Evolutionary conservation across 1,140 invertebrate species (phyloP).

Genomic region (Parasteatoda tepidariorum): DNA sequence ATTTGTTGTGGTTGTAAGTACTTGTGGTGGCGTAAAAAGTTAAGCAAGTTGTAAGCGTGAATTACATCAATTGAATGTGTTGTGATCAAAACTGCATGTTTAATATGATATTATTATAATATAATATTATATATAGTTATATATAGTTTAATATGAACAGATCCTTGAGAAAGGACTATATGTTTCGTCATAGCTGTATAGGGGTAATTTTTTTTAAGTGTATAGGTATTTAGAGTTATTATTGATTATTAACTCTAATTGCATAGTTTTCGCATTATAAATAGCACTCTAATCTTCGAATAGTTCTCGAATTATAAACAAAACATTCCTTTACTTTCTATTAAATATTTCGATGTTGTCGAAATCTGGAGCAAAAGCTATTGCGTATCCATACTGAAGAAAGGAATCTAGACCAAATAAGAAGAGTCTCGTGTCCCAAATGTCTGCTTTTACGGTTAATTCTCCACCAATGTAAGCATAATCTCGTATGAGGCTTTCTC

Average conservation of each 20-base stretch:
- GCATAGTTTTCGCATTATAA: not conserved
- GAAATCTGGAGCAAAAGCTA: constrained; percentile 37
- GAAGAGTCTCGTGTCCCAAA: constrained; percentile 18
- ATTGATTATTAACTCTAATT: not conserved
- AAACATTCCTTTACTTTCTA: constrained; percentile 44
- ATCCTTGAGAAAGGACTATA: too few relatives aligned
- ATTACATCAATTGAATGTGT: too few relatives aligned
- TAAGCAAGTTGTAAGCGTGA: too few relatives aligned
- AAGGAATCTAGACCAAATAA: constrained; percentile 46
- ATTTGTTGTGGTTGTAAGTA: too few relatives aligned
- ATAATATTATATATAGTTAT: too few relatives aligned
- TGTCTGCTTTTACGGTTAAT: constrained; percentile 50
- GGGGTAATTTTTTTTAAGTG: not conserved
- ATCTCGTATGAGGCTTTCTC: constrained; percentile 8
- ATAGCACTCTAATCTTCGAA: not conserved
- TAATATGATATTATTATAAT: too few relatives aligned
- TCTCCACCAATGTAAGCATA: constrained; percentile 57
- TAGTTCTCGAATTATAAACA: not conserved
- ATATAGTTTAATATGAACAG: too few relatives aligned
- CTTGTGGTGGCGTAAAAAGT: too few relatives aligned
- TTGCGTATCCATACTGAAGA: constrained; percentile 42
- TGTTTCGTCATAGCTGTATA: too few relatives aligned
- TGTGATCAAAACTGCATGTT: too few relatives aligned
- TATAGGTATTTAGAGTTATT: not conserved
- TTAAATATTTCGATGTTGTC: constrained; percentile 7